Conservation (phyloP, 2,888 invertebrate species). For the Erpobdella octoculata region DNA sequence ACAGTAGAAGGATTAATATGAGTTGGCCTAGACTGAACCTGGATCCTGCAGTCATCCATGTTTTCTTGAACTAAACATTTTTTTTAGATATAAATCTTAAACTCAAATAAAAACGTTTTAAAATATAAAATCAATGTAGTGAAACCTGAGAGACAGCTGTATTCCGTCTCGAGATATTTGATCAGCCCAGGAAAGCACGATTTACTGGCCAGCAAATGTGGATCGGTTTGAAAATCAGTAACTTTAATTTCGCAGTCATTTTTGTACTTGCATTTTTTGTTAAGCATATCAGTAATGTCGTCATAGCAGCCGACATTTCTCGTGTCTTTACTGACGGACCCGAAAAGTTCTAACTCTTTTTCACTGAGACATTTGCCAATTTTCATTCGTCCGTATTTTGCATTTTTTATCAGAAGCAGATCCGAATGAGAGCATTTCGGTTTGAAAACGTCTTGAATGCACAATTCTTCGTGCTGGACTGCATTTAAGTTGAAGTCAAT, state of each 20-base stretch:
- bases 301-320: constrained; percentile 14
- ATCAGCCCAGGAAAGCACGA: constrained; percentile 23
- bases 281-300: constrained; percentile 1
- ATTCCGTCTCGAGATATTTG: constrained; percentile 21
- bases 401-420: constrained; percentile 9
- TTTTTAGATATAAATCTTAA: no score
- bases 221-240: constrained; percentile 4
- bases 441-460: constrained; percentile 14
- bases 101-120: not conserved
- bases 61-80: not conserved
- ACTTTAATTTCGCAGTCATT: constrained; percentile 16
- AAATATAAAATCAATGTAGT: not conserved
- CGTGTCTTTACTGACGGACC: constrained; percentile 17
- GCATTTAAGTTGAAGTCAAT: no score
- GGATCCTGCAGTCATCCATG: not conserved
- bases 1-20: not conserved
- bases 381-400: constrained; percentile 23
- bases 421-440: not conserved
- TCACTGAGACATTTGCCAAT: constrained; percentile 21
- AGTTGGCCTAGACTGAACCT: not conserved
- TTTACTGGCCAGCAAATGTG: not conserved
- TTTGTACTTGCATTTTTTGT: constrained; percentile 23
- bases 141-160: constrained; percentile 19
- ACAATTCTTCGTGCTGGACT: not conserved
- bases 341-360: constrained; percentile 12